Percentiles rank a stretch among this genome's conserved stretches.
Evolutionary conservation across 2,888 invertebrate genomes (phyloP).

Genomic region (Frankliniella fusca): DNA sequence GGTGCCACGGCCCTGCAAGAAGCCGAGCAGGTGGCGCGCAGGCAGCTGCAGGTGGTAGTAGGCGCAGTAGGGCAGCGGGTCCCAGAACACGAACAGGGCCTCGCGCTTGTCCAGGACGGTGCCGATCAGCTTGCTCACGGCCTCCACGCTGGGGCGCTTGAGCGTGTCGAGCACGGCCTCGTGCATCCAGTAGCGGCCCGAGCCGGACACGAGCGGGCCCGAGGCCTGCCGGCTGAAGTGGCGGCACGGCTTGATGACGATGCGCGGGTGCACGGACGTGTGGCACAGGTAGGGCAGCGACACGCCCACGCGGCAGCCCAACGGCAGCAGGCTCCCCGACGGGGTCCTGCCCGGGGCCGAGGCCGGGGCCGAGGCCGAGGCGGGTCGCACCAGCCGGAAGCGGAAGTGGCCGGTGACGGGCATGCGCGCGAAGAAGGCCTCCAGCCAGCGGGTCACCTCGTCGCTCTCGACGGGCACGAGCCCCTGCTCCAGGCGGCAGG

Average conservation of each 20-base stretch:
- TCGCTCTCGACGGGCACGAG: slow-evolving; percentile 61
- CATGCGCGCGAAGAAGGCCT: slow-evolving; percentile 54
- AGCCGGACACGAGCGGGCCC: slow-evolving; percentile 50
- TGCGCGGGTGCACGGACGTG: slow-evolving; percentile 61
- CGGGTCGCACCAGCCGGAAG: slow-evolving; percentile 58
- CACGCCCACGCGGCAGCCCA: slow-evolving; percentile 72
- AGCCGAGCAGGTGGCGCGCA: slow-evolving; percentile 56
- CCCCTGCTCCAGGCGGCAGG: slow-evolving; percentile 67
- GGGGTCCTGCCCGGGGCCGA: too few species aligned
- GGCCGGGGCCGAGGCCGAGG: slow-evolving; percentile 52
- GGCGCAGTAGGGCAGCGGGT: slow-evolving; percentile 79
- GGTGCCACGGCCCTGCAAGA: slow-evolving; percentile 51
- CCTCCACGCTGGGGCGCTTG: slow-evolving; percentile 50
- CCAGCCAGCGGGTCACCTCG: slow-evolving; percentile 68
- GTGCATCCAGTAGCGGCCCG: slow-evolving; percentile 57
- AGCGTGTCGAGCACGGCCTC: slow-evolving; percentile 54
- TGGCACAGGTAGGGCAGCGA: slow-evolving; percentile 77
- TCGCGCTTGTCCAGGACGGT: slow-evolving; percentile 73
- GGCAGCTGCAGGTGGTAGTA: slow-evolving; percentile 78
- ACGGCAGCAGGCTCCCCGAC: slow-evolving; percentile 49
- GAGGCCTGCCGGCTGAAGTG: slow-evolving; percentile 58
- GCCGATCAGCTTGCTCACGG: slow-evolving; percentile 59
- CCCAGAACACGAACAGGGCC: slow-evolving; percentile 77
- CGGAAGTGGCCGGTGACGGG: slow-evolving; percentile 74
- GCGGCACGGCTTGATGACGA: slow-evolving; percentile 61